These are phyloP conservation scores for Palythoa heliodiscus DNA, from an alignment of 92 coral and sea anemone genomes.

Conservation along the genomic window DNA sequence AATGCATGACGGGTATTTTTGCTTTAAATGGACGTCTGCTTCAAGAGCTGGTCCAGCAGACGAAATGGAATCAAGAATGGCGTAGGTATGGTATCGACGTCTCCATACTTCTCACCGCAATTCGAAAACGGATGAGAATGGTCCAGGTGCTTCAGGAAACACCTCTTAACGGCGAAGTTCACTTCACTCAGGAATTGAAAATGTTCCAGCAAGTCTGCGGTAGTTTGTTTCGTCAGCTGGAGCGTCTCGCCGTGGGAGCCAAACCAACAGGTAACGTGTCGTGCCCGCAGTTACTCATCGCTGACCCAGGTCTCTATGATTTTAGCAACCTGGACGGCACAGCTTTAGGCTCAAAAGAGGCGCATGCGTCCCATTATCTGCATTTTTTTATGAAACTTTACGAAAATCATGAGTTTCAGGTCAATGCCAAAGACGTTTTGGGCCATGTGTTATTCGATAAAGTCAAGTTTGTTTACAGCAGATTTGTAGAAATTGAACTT, in stretches of 20 bases:
- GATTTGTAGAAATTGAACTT: neutral
- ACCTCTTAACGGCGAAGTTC: constrained; percentile 27
- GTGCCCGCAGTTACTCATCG: neutral
- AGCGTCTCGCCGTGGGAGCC: neutral
- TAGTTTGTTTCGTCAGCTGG: constrained; percentile 10
- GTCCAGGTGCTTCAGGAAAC: constrained; percentile 45
- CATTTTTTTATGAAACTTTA: constrained; percentile 17
- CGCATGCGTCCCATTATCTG: neutral
- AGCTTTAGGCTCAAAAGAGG: neutral
- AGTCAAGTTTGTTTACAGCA: constrained; percentile 5
- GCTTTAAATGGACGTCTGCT: constrained; percentile 51
- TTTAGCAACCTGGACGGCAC: constrained; percentile 14
- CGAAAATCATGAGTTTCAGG: neutral
- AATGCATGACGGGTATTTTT: constrained; percentile 60
- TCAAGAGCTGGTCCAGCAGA: constrained; percentile 33
- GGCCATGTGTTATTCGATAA: constrained; percentile 12
- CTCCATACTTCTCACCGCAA: constrained; percentile 47
- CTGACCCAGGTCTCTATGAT: constrained; percentile 15
- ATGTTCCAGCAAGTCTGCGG: constrained; percentile 30
- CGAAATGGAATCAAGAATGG: constrained; percentile 46
- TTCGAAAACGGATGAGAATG: constrained; percentile 27
- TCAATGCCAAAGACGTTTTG: constrained; percentile 1
- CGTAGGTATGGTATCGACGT: constrained; percentile 57
- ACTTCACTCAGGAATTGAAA: constrained; percentile 13
- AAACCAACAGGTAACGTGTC: neutral